A percentile compares a stretch with the other conserved stretches of the same genome.
phyloP scores from a whole-genome alignment of 2,113 vertebrate species.

The Felis chaus region DNA sequence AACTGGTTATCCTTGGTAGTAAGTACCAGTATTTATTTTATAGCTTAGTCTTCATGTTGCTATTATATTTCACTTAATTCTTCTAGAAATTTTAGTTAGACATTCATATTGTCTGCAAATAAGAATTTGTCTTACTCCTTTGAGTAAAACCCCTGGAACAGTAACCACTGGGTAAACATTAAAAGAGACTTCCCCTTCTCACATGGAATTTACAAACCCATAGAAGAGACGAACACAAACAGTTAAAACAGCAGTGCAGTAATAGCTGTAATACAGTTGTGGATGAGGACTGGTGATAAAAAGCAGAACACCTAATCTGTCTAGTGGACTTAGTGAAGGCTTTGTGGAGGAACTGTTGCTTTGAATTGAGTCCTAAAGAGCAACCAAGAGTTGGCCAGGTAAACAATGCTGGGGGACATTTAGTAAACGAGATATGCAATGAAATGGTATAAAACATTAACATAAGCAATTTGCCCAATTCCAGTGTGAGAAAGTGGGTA shows the following conservation, averaged over 20 bases:
- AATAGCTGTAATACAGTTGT: neutral
- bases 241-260: neutral
- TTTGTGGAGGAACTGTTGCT: neutral
- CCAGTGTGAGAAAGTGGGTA: neutral
- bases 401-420: neutral
- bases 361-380: constrained; percentile 30
- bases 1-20: neutral
- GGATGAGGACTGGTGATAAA: neutral
- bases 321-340: neutral
- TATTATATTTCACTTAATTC: constrained; percentile 12
- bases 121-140: neutral
- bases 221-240: neutral
- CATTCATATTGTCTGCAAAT: neutral
- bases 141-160: neutral
- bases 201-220: neutral
- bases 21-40: constrained; percentile 8
- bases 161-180: neutral
- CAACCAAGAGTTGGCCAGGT: neutral
- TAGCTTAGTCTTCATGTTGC: neutral
- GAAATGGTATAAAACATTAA: neutral
- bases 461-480: neutral
- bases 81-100: neutral
- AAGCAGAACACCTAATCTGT: neutral
- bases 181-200: neutral
- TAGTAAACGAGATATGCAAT: neutral